phyloP scores from a whole-genome alignment of 2,113 vertebrate species.

The Cyrtonyx montezumae region DNA sequence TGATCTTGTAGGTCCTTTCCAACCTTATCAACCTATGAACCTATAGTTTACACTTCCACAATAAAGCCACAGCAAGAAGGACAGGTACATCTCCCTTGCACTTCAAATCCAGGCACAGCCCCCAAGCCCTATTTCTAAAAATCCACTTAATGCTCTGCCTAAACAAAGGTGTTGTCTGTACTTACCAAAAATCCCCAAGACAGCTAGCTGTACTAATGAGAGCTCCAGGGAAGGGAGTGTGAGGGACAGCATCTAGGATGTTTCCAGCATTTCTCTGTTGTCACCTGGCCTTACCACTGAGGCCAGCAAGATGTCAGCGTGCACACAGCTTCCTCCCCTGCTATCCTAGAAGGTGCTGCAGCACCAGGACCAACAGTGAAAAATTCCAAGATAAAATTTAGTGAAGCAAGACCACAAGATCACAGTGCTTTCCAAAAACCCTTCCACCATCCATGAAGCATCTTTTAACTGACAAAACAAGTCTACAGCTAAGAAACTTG shows the following conservation, averaged over 20 bases:
- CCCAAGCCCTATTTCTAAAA: background rate
- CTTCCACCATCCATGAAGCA: background rate
- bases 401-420: background rate
- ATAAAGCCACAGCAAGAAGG: background rate
- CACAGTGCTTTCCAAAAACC: background rate
- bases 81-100: background rate
- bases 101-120: background rate
- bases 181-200: background rate
- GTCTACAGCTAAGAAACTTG: background rate
- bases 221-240: background rate
- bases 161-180: background rate
- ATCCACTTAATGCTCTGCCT: background rate
- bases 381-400: background rate
- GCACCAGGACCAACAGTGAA: background rate
- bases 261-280: background rate
- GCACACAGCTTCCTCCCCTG: background rate
- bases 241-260: background rate
- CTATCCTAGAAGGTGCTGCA: background rate
- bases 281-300: background rate
- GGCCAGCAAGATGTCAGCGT: rapidly evolving
- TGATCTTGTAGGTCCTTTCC: too few relatives aligned
- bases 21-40: too few relatives aligned
- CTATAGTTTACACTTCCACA: background rate
- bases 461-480: background rate
- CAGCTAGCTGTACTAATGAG: background rate